Evolutionary conservation across 1,140 invertebrate species (phyloP).

Genomic region (Lepidotrigona ventralis): DNA sequence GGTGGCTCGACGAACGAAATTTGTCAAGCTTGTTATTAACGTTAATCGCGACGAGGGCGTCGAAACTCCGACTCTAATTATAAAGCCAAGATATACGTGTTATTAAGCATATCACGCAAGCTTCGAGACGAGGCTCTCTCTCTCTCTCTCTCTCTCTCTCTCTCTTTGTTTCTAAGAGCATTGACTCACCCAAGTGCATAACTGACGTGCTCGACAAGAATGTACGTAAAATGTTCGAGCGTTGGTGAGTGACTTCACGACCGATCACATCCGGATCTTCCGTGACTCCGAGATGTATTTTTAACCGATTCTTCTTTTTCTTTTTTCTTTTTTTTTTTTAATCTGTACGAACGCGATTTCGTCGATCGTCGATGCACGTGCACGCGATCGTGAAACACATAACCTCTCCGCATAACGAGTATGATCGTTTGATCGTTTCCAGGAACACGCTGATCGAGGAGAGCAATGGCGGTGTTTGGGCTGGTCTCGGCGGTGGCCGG

Average conservation of each 20-base stretch:
- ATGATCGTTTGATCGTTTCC: conserved; percentile 73
- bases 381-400: background rate
- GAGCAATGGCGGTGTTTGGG: conserved; percentile 88
- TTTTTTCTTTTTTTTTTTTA: too few relatives aligned
- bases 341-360: too few relatives aligned
- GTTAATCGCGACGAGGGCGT: conserved; percentile 7
- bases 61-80: background rate
- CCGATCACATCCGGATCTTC: background rate
- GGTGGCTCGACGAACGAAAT: background rate
- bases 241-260: background rate
- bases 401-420: background rate
- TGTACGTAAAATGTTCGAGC: conserved; percentile 35
- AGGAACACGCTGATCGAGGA: conserved; percentile 58
- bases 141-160: too few relatives aligned
- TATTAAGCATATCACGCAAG: conserved; percentile 19
- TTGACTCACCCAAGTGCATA: conserved; percentile 18
- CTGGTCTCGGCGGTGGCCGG: conserved; percentile 91
- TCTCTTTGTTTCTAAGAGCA: background rate
- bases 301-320: background rate
- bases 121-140: background rate
- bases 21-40: background rate
- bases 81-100: background rate
- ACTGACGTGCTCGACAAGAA: conserved; percentile 47
- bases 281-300: background rate
- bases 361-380: background rate